These are phyloP conservation scores for Monarcha castaneiventris DNA, from an alignment of 2,113 vertebrate genomes.

Conservation along the genomic window DNA sequence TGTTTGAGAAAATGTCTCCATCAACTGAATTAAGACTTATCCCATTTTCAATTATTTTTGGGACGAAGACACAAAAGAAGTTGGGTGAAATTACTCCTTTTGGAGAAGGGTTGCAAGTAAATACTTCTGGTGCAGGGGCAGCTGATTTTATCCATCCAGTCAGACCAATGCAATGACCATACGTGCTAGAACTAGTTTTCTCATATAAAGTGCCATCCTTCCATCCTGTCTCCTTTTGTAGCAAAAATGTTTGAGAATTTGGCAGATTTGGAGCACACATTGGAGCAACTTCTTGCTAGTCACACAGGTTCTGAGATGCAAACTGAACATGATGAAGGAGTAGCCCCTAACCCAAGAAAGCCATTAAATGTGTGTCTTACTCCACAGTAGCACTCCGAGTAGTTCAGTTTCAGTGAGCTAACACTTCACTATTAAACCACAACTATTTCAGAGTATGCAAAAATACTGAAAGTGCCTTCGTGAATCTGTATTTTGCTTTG, in stretches of 20 bases:
- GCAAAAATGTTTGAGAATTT: not conserved
- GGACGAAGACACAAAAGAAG: not conserved
- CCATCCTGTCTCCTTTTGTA: not conserved
- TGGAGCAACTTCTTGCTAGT: not conserved
- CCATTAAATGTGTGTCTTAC: not conserved
- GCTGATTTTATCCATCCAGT: not conserved
- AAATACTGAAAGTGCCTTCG: not conserved
- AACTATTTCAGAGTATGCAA: not conserved
- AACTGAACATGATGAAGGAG: not conserved
- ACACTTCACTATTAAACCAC: not conserved
- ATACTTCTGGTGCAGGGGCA: not conserved
- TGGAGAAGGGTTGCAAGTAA: not conserved
- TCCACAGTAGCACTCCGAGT: not conserved
- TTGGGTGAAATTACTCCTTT: not conserved
- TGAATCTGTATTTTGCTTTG: not conserved
- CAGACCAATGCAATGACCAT: not conserved
- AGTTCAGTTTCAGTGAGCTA: not conserved
- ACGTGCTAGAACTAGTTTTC: not conserved
- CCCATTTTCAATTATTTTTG: not conserved
- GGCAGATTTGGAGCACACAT: not conserved
- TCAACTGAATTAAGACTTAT: not conserved
- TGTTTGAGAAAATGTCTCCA: not conserved
- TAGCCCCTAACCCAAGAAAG: not conserved
- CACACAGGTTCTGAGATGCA: not conserved
- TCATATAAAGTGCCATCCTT: not conserved